Base-by-base conservation (phyloP, 2,888 invertebrate species). In the Empis stercorea region DNA sequence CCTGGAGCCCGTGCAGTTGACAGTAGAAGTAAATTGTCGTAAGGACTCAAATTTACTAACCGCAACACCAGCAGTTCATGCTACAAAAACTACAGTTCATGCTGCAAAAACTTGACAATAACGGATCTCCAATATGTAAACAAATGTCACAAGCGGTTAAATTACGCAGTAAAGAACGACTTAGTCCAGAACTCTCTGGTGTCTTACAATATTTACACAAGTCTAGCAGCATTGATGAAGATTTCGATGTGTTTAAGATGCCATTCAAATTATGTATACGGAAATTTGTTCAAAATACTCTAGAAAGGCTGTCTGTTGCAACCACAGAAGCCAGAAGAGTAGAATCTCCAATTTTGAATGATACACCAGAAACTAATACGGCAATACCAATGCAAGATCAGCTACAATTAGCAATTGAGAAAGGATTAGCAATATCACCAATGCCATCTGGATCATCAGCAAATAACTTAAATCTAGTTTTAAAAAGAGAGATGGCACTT, bases 221-320 rank as follows among this genome's bases (percentile, higher is more conserved):
- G 38, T 38, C 38, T 38, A 38, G 38, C 38, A 38, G 38, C 38
- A 38, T 38, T 17, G 38, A 38, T 16, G 17, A 38, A 38, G 38
- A 38, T 38, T 38, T 38, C 38, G 38, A 20, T 38, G 38, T 38
- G 38, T 38, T 38, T 38, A 38, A 38, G 38, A 38, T 38, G 38
- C 38, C 38, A 38, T 38, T 38, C 3, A 38, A 38, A 38, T 38
- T 38, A 38, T 17, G 38, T 38, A 38, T 38, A 38, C 38, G 17
- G 38, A 38, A 38, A 38, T 38, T 38, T 38, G 17, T 38, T 38
- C 38, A 38, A 20, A 38, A 38, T 38, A 38, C 38, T 38, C 17
- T 38, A 38, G 38, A 38, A 38, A 38, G 38, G 17, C 38, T 38
- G 38, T 38, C 16, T 38, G 16, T 38, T 38, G 17, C 38, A 38